Conservation (phyloP, 2,797 vertebrate genomes). For the Erpetoichthys calabaricus region DNA sequence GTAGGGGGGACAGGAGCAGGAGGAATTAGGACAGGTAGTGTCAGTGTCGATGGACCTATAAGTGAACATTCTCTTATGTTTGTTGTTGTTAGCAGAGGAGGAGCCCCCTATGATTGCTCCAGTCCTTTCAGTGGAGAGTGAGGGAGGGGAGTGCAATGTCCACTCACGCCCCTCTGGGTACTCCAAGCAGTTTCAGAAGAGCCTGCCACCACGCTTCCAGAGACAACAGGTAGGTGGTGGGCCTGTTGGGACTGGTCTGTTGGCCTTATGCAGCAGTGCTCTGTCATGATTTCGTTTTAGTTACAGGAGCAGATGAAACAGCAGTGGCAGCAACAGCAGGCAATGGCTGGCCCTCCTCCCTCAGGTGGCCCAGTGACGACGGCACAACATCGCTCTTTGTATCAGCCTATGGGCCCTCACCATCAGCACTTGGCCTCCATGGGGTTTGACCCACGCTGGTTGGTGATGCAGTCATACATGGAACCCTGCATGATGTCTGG, state of each 20-base stretch:
- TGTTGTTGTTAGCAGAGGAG: conserved; percentile 29
- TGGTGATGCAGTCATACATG: conserved; percentile 98
- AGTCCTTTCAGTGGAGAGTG: conserved; percentile 51
- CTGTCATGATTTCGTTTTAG: too few species aligned
- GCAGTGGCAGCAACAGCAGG: conserved; percentile 50
- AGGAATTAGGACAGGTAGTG: neutral
- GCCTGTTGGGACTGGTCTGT: too few species aligned
- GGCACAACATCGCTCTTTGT: conserved; percentile 80
- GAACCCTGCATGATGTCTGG: conserved; percentile 93
- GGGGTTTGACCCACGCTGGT: conserved; percentile 95
- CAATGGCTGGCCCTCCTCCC: conserved; percentile 71
- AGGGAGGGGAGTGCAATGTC: conserved; percentile 60
- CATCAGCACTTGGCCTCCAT: conserved; percentile 87
- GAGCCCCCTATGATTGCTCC: conserved; percentile 41
- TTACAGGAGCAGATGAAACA: conserved; percentile 43
- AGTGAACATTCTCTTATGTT: too few species aligned
- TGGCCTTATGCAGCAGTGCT: neutral
- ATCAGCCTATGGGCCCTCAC: conserved; percentile 82
- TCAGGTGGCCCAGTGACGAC: conserved; percentile 61
- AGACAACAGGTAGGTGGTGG: conserved; percentile 74
- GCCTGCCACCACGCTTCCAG: conserved; percentile 89
- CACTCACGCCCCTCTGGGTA: conserved; percentile 82
- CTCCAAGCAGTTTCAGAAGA: conserved; percentile 97
- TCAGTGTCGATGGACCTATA: too few species aligned
- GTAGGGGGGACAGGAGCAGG: conserved; percentile 36